Conservation (phyloP, 2,113 vertebrate genomes). For the Euleptes europaea region DNA sequence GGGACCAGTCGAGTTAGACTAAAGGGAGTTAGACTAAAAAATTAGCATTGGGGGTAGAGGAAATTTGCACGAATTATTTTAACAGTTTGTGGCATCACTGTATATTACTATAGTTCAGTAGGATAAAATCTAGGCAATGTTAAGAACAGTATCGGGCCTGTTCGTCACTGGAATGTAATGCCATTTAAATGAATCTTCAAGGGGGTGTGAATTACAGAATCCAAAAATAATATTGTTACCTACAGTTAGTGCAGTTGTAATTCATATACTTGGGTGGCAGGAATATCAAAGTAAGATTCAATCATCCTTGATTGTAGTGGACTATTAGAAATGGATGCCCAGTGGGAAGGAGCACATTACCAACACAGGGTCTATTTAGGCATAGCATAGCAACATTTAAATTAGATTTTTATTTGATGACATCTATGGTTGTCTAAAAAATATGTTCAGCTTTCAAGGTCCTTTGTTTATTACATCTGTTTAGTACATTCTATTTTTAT, state of each 20-base stretch:
- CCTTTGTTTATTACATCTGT: background rate
- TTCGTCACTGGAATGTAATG: slow-evolving; percentile 40
- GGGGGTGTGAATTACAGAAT: slow-evolving; percentile 55
- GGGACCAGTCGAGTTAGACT: too few relatives aligned
- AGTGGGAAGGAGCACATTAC: slow-evolving; percentile 33
- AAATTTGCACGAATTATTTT: too few relatives aligned
- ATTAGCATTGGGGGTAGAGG: too few relatives aligned
- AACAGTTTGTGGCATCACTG: background rate
- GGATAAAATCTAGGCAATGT: slow-evolving; percentile 63
- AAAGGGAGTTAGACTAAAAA: too few relatives aligned
- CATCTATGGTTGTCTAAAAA: slow-evolving; percentile 51
- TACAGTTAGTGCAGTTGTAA: slow-evolving; percentile 1
- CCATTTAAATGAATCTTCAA: slow-evolving; percentile 49
- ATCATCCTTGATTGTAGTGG: slow-evolving; percentile 43
- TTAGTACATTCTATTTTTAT: too few relatives aligned
- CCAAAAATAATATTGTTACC: slow-evolving; percentile 34
- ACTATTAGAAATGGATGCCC: slow-evolving; percentile 38
- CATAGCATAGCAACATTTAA: slow-evolving; percentile 44
- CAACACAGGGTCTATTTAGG: slow-evolving; percentile 44
- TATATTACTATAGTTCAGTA: slow-evolving; percentile 16
- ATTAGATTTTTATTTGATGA: slow-evolving; percentile 56
- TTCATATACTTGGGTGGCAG: background rate
- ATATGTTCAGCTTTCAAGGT: slow-evolving; percentile 5
- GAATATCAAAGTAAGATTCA: slow-evolving; percentile 44
- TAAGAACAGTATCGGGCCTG: slow-evolving; percentile 45